These are phyloP conservation scores for Drosophila jambulina DNA, from an alignment of 1,140 invertebrate genomes.

Conservation along the genomic window DNA sequence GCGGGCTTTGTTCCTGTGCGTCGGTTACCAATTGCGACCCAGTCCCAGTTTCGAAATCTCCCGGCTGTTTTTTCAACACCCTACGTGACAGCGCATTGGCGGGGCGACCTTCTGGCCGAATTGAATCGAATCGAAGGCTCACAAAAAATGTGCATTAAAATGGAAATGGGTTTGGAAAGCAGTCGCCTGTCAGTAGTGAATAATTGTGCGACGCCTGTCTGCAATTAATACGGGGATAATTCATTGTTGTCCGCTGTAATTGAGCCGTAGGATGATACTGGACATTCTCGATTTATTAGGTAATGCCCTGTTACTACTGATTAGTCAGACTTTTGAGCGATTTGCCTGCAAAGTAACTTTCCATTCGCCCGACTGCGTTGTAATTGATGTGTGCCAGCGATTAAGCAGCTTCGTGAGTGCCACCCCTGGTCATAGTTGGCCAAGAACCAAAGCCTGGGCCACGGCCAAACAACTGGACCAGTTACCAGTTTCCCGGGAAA, in stretches of 20 bases:
- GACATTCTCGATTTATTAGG: constrained; percentile 6
- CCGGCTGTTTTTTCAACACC: constrained; percentile 51
- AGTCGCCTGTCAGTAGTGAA: background rate
- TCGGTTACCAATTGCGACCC: constrained; percentile 73
- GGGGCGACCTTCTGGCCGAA: constrained; percentile 38
- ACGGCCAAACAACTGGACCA: background rate
- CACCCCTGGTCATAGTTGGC: constrained; percentile 36
- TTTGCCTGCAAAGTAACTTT: constrained; percentile 17
- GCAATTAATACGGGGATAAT: constrained; percentile 19
- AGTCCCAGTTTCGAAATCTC: constrained; percentile 77
- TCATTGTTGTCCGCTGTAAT: constrained; percentile 10
- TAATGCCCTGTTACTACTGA: constrained; percentile 1
- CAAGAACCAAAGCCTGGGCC: constrained; percentile 21
- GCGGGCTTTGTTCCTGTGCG: constrained; percentile 64
- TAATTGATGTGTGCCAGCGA: constrained; percentile 41
- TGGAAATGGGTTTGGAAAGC: constrained; percentile 34
- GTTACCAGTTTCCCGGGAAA: constrained; percentile 10
- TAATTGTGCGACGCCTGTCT: constrained; percentile 16
- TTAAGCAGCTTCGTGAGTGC: constrained; percentile 40
- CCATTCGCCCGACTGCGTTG: constrained; percentile 9
- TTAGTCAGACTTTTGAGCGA: constrained; percentile 14
- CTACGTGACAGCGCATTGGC: constrained; percentile 66
- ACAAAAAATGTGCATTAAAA: constrained; percentile 24
- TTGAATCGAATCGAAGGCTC: constrained; percentile 3
- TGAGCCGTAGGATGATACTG: constrained; percentile 3